These are phyloP conservation scores for Epizoanthus scotinus DNA, from an alignment of 92 coral and sea anemone species.

Conservation along the genomic window DNA sequence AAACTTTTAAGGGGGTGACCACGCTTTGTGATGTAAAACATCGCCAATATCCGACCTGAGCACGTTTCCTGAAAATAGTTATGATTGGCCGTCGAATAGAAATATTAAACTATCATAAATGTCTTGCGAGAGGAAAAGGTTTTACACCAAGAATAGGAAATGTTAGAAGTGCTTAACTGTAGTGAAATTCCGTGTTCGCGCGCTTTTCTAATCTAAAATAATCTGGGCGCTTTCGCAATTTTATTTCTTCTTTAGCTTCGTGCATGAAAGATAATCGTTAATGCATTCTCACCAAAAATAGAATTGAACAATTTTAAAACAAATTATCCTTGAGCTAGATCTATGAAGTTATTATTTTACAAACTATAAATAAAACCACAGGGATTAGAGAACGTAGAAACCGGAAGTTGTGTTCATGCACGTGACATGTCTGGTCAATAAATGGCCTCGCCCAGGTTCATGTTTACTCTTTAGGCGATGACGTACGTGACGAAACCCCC, in stretches of 20 bases:
- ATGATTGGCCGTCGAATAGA: constrained; percentile 15
- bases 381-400: too few species aligned
- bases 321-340: not conserved
- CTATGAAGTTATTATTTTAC: too few species aligned
- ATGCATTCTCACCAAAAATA: not conserved
- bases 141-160: not conserved
- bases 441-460: too few species aligned
- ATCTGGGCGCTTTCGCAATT: not conserved
- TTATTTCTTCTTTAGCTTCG: too few species aligned
- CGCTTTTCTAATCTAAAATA: not conserved
- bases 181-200: not conserved
- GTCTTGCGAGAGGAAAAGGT: not conserved
- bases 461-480: too few species aligned
- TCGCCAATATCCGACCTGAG: constrained; percentile 44
- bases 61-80: constrained; percentile 29
- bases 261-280: not conserved
- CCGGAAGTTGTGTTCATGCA: too few species aligned
- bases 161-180: not conserved
- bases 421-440: too few species aligned
- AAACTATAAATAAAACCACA: too few species aligned
- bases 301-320: constrained; percentile 3
- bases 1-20: constrained; percentile 72
- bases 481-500: too few species aligned
- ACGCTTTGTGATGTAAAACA: constrained; percentile 74
- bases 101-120: not conserved